These are phyloP conservation scores for Standfussiana lucernea DNA, from an alignment of 2,888 invertebrate genomes.

Conservation along the genomic window DNA sequence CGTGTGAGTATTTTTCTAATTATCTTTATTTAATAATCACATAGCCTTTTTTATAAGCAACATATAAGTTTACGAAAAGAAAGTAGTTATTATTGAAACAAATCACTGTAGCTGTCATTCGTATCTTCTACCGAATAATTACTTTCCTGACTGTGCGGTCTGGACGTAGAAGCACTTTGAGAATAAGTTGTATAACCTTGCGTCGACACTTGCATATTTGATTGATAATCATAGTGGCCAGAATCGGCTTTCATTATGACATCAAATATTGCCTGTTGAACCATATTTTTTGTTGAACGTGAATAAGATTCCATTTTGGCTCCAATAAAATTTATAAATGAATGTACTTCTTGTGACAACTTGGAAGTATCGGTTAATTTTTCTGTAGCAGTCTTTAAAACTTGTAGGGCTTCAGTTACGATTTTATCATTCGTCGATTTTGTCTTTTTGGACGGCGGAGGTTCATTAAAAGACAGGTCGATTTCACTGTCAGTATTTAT, in stretches of 20 bases:
- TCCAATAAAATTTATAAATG: constrained; percentile 41
- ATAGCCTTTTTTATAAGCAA: constrained; percentile 39
- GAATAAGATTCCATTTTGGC: constrained; percentile 40
- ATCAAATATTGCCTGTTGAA: constrained; percentile 39
- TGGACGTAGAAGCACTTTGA: constrained; percentile 30
- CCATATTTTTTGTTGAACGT: constrained; percentile 46
- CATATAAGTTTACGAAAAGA: constrained; percentile 36
- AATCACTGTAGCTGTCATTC: constrained; percentile 39
- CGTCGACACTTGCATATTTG: constrained; percentile 24
- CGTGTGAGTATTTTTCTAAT: constrained; percentile 37
- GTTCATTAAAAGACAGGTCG: no score
- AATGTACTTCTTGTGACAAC: no score
- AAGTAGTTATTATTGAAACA: constrained; percentile 38
- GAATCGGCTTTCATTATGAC: constrained; percentile 36
- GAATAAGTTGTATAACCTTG: constrained; percentile 33
- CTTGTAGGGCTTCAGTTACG: no score
- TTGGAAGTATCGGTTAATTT: no score
- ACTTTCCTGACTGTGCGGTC: constrained; percentile 26
- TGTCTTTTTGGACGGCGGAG: no score
- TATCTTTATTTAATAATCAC: constrained; percentile 40
- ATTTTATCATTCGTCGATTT: no score
- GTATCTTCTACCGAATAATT: constrained; percentile 34
- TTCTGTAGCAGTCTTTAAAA: no score
- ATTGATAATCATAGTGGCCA: constrained; percentile 30
- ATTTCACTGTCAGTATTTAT: no score